These are phyloP conservation scores for Zaprionus nigranus DNA, from an alignment of 1,140 invertebrate genomes.

Conservation along the genomic window DNA sequence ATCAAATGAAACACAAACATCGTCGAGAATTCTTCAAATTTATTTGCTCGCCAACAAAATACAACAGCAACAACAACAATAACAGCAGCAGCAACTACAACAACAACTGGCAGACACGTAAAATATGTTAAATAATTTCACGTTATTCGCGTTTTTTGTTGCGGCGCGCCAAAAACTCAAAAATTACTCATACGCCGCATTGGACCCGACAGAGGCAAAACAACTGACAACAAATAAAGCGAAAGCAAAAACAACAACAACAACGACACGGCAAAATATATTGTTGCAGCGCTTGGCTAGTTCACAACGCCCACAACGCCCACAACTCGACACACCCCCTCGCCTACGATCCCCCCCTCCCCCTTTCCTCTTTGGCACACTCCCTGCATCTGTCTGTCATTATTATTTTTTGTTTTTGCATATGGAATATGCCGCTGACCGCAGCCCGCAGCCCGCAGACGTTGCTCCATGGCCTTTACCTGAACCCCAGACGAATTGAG, in stretches of 20 bases:
- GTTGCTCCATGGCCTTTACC: slow-evolving; percentile 17
- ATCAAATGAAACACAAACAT: slow-evolving; percentile 51
- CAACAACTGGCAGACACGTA: slow-evolving; percentile 19
- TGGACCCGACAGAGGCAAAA: slow-evolving; percentile 30
- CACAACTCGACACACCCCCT: neutral
- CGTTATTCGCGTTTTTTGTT: slow-evolving; percentile 44
- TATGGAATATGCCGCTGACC: neutral
- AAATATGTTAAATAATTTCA: slow-evolving; percentile 67
- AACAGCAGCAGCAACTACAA: slow-evolving; percentile 12
- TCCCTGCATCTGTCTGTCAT: neutral
- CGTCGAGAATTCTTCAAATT: slow-evolving; percentile 69
- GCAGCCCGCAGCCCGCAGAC: neutral
- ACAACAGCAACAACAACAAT: slow-evolving; percentile 12
- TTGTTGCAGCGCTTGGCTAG: slow-evolving; percentile 21
- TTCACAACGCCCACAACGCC: neutral
- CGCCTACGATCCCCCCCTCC: no score
- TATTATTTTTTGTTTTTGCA: neutral
- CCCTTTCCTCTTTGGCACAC: neutral
- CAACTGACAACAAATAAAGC: slow-evolving; percentile 12
- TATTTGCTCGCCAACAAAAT: slow-evolving; percentile 58
- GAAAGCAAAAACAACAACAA: slow-evolving; percentile 4
- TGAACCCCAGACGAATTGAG: slow-evolving; percentile 8
- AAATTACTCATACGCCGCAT: slow-evolving; percentile 75
- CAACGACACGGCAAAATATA: slow-evolving; percentile 6
- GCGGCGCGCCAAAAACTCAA: slow-evolving; percentile 33